phyloP scores from a whole-genome alignment of 2,888 invertebrate genomes.

The Nemotelus nigrinus region DNA sequence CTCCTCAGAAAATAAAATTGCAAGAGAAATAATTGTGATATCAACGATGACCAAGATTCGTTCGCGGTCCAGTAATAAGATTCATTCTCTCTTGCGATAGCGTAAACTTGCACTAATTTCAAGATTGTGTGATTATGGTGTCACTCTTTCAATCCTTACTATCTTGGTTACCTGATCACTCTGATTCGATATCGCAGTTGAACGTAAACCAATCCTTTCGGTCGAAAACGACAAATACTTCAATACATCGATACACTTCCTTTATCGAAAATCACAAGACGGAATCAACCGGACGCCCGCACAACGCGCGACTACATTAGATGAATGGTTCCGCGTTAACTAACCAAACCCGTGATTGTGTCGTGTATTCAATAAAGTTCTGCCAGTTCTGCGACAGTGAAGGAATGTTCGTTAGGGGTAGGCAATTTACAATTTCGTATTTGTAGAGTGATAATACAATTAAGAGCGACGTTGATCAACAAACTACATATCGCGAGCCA shows the following conservation, averaged over 20 bases:
- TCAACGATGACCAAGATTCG: too few relatives aligned
- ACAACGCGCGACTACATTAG: not conserved
- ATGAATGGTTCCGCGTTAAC: slow-evolving; percentile 30
- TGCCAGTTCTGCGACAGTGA: not conserved
- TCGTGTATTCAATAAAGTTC: slow-evolving; percentile 12
- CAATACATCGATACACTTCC: too few relatives aligned
- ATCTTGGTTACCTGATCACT: too few relatives aligned
- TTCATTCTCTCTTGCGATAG: not conserved
- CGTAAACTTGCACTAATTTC: not conserved
- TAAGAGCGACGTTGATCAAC: slow-evolving; percentile 10
- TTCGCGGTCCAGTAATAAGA: too few relatives aligned
- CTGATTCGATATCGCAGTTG: too few relatives aligned
- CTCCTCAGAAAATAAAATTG: too few relatives aligned
- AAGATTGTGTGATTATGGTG: not conserved
- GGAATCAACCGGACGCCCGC: not conserved
- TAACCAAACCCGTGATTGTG: slow-evolving; percentile 1
- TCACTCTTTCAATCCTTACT: too few relatives aligned
- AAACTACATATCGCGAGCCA: slow-evolving; percentile 7
- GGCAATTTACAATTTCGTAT: slow-evolving; percentile 35
- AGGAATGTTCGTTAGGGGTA: not conserved
- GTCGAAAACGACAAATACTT: too few relatives aligned
- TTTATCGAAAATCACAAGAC: too few relatives aligned
- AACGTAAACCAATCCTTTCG: too few relatives aligned
- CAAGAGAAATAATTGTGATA: too few relatives aligned
- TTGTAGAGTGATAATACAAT: slow-evolving; percentile 27